These are phyloP conservation scores for Coregonus ussuriensis DNA, from an alignment of 2,797 vertebrate genomes.

Conservation along the genomic window DNA sequence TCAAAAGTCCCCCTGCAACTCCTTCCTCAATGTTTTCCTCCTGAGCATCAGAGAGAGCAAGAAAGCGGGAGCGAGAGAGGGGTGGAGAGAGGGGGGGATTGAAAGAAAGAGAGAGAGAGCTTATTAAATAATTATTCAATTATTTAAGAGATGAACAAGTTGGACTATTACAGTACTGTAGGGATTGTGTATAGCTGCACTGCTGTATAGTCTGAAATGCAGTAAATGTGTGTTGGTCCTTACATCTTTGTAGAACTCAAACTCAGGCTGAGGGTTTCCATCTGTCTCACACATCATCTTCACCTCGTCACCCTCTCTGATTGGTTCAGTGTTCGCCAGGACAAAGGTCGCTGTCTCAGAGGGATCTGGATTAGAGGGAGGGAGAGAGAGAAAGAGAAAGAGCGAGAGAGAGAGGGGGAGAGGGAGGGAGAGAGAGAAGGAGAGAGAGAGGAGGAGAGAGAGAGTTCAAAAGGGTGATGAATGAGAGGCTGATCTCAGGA, in stretches of 20 bases:
- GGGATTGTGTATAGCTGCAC: not conserved
- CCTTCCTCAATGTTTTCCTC: rapidly evolving
- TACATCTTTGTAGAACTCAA: slow-evolving; percentile 76
- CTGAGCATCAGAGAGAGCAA: slow-evolving; percentile 23
- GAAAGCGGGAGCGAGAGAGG: not conserved
- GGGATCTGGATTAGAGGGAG: slow-evolving; percentile 71
- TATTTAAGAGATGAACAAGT: too few relatives aligned
- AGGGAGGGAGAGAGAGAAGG: not conserved
- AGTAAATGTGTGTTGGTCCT: slow-evolving; percentile 8
- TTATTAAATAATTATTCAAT: too few relatives aligned
- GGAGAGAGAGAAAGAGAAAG: slow-evolving; percentile 9
- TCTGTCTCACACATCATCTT: slow-evolving; percentile 81
- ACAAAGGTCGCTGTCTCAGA: slow-evolving; percentile 78
- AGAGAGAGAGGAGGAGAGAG: not conserved
- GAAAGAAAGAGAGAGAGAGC: not conserved
- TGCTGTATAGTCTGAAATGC: not conserved
- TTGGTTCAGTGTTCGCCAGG: slow-evolving; percentile 51
- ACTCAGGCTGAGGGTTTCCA: slow-evolving; percentile 80
- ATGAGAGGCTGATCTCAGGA: too few relatives aligned
- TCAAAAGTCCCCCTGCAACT: slow-evolving; percentile 39
- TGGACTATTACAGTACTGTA: not conserved
- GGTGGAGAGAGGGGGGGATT: not conserved
- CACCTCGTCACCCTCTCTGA: slow-evolving; percentile 86
- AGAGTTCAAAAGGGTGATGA: too few relatives aligned
- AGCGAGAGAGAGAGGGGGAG: not conserved